Conservation (phyloP, 1,140 invertebrate genomes). For the Drosophila auraria region DNA sequence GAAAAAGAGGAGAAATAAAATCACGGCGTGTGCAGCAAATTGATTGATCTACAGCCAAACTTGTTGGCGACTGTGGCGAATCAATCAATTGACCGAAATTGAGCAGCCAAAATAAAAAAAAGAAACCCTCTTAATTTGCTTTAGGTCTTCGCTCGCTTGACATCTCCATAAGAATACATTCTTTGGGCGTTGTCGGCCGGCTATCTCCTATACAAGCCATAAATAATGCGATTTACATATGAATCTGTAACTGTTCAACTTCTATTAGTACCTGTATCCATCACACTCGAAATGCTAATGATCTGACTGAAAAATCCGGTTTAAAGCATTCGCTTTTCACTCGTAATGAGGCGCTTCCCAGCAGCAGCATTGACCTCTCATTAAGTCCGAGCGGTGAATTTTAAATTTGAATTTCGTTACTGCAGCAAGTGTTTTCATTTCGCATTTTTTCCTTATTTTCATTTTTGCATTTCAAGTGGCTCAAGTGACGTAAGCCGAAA, state of each 20-base stretch:
- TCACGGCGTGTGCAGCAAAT: constrained; percentile 57
- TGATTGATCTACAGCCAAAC: constrained; percentile 65
- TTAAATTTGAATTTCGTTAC: constrained; percentile 50
- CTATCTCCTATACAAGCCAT: constrained; percentile 40
- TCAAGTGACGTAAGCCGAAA: constrained; percentile 53
- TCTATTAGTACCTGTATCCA: constrained; percentile 34
- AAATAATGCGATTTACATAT: constrained; percentile 70
- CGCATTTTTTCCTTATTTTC: constrained; percentile 10
- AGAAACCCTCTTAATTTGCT: constrained; percentile 40
- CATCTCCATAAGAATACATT: constrained; percentile 41
- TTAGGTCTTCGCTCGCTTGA: constrained; percentile 21
- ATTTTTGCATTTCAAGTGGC: constrained; percentile 63
- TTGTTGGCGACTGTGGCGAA: constrained; percentile 59
- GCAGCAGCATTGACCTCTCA: constrained; percentile 68
- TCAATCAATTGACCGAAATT: constrained; percentile 66
- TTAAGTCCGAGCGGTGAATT: constrained; percentile 60
- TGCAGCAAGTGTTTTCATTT: constrained; percentile 49
- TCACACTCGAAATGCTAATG: constrained; percentile 35
- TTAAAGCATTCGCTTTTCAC: constrained; percentile 17
- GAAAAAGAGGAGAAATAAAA: constrained; percentile 11
- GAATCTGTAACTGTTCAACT: constrained; percentile 41
- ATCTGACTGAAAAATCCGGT: constrained; percentile 35
- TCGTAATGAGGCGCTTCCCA: constrained; percentile 28
- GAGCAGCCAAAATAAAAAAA: constrained; percentile 4
- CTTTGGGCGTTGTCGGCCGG: constrained; percentile 38